Evolutionary conservation across 2,888 invertebrate species (phyloP).

Genomic region (Dynastes hyllus): DNA sequence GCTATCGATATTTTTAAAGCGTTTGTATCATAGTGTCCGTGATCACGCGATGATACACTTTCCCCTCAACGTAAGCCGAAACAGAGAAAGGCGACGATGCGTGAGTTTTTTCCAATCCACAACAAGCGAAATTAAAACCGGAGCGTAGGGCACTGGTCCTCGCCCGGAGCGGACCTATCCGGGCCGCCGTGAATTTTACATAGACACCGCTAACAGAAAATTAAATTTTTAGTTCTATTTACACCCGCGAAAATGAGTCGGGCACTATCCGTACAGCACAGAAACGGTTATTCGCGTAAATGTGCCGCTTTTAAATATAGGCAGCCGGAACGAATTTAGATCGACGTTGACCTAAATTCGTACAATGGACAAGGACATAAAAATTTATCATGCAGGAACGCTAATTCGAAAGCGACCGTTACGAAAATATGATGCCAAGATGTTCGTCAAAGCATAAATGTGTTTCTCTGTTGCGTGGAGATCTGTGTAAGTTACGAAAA

Average conservation of each 20-base stretch:
- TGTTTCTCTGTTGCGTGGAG: too few species aligned
- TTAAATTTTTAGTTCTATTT: constrained; percentile 43
- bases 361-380: not conserved
- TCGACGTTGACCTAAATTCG: not conserved
- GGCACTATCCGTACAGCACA: not conserved
- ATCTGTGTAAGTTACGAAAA: too few species aligned
- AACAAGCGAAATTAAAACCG: not conserved
- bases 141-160: not conserved
- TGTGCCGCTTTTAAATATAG: not conserved
- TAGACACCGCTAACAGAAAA: constrained; percentile 39
- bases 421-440: too few species aligned
- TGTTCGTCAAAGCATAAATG: too few species aligned
- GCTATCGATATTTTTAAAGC: too few species aligned
- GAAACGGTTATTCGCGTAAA: not conserved
- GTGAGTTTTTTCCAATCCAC: constrained; percentile 1
- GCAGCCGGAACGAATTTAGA: not conserved
- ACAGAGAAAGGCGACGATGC: not conserved
- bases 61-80: not conserved
- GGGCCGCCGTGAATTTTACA: constrained; percentile 33
- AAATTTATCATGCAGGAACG: constrained; percentile 7
- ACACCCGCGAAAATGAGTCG: constrained; percentile 1
- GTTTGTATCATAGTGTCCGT: too few species aligned
- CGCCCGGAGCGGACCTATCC: constrained; percentile 19
- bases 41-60: not conserved
- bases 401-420: too few species aligned